A percentile compares a stretch with the other conserved stretches of the same genome.
These are phyloP conservation scores for Drosophila ogumai DNA, from an alignment of 1,140 invertebrate genomes.

Conservation along the genomic window DNA sequence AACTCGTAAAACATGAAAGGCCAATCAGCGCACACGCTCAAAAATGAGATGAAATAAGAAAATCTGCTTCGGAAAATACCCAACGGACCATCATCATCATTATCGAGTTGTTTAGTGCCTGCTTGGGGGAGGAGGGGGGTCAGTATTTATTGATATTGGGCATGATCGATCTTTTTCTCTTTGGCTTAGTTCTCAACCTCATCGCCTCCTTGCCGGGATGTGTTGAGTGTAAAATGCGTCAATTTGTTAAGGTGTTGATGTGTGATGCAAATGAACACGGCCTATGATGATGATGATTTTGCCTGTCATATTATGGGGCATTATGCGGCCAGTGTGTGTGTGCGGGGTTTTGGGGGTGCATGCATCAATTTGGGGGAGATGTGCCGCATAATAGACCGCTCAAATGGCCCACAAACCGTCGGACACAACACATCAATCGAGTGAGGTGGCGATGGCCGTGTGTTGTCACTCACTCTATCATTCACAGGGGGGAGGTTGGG, in stretches of 20 bases:
- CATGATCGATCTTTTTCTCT: constrained; percentile 67
- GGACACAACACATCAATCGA: constrained; percentile 33
- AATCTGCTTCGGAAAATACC: constrained; percentile 29
- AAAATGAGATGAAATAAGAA: constrained; percentile 22
- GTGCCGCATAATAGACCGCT: constrained; percentile 34
- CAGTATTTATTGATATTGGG: constrained; percentile 73
- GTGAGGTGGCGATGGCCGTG: constrained; percentile 11
- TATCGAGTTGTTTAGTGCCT: not conserved
- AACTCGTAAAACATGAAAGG: constrained; percentile 47
- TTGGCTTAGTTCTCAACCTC: constrained; percentile 12
- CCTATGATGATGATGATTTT: constrained; percentile 48
- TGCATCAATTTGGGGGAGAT: constrained; percentile 8
- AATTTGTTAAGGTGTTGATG: constrained; percentile 78
- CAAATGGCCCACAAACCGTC: constrained; percentile 27
- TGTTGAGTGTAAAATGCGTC: constrained; percentile 46
- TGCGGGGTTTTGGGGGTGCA: constrained; percentile 6
- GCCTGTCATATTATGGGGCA: constrained; percentile 56
- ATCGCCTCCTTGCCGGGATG: not conserved
- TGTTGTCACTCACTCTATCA: constrained; percentile 17
- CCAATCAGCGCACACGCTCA: constrained; percentile 48
- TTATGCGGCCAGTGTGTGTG: constrained; percentile 42
- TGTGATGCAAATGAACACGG: constrained; percentile 64
- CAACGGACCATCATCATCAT: constrained; percentile 12
- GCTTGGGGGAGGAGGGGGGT: not conserved
- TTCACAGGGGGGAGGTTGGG: too few species aligned